A percentile compares a stretch with the other conserved stretches of the same genome.
Conservation (phyloP, 2,888 invertebrate genomes). For the Drosophila conformis region DNA sequence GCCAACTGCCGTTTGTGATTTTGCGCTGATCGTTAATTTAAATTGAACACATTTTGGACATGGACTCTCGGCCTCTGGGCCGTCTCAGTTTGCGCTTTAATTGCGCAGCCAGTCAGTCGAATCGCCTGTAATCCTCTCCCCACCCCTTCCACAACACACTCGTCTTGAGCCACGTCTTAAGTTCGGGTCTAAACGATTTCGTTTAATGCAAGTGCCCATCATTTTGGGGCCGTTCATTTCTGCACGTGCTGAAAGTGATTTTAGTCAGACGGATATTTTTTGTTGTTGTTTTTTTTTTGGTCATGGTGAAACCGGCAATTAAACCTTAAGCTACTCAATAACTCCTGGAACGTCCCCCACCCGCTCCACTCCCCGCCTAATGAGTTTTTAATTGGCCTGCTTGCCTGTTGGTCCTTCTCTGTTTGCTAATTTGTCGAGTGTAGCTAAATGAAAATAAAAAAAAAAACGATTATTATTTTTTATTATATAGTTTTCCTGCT, state of each 20-base stretch:
- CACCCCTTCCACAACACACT: neutral
- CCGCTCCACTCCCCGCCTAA: slow-evolving; percentile 47
- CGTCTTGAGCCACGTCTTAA: slow-evolving; percentile 36
- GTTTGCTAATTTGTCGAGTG: slow-evolving; percentile 60
- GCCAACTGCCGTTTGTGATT: slow-evolving; percentile 64
- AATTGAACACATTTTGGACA: slow-evolving; percentile 79
- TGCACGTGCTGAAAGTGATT: slow-evolving; percentile 76
- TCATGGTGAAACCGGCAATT: slow-evolving; percentile 73
- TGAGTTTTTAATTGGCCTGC: slow-evolving; percentile 73
- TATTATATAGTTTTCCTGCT: slow-evolving; percentile 11
- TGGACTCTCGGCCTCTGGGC: slow-evolving; percentile 51
- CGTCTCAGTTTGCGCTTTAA: slow-evolving; percentile 60
- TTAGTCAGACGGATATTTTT: slow-evolving; percentile 55
- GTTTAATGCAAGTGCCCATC: slow-evolving; percentile 79
- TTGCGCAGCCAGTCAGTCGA: slow-evolving; percentile 56
- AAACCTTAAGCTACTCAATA: slow-evolving; percentile 55
- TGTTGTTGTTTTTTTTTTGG: slow-evolving; percentile 62
- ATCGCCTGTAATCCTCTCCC: slow-evolving; percentile 17
- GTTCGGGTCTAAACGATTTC: slow-evolving; percentile 70
- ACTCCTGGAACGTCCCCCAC: neutral
- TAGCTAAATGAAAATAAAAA: slow-evolving; percentile 20
- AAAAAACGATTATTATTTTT: slow-evolving; percentile 4
- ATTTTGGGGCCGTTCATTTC: slow-evolving; percentile 55
- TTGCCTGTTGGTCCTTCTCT: slow-evolving; percentile 21
- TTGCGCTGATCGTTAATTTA: slow-evolving; percentile 75